phyloP scores from a whole-genome alignment of 64 coral and sea anemone species.

The Anthopleura sola region DNA sequence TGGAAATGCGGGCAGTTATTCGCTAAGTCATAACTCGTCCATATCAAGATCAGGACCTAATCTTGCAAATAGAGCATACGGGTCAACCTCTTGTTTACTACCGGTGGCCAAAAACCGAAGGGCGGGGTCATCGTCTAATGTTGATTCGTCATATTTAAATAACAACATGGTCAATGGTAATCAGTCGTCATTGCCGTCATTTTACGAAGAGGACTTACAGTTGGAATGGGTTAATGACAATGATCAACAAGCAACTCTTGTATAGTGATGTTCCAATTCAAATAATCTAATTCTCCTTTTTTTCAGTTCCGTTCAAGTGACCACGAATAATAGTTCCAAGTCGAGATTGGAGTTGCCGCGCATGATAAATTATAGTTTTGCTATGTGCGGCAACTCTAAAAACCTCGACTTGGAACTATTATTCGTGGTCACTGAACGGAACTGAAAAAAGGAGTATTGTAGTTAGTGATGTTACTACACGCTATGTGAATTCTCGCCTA shows the following conservation, averaged over 20 bases:
- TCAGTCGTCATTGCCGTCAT: conserved; percentile 25
- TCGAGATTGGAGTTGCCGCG: too few relatives aligned
- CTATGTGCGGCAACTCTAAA: too few relatives aligned
- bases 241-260: conserved; percentile 59
- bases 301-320: too few relatives aligned
- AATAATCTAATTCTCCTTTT: conserved; percentile 30
- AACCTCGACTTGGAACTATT: too few relatives aligned
- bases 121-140: conserved; percentile 35
- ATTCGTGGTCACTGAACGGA: too few relatives aligned
- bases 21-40: conserved; percentile 36
- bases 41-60: conserved; percentile 48
- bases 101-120: conserved; percentile 32
- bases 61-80: conserved; percentile 47
- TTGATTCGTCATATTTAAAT: conserved; percentile 38
- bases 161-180: conserved; percentile 49
- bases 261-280: conserved; percentile 26
- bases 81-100: conserved; percentile 56
- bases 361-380: too few relatives aligned
- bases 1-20: conserved; percentile 75
- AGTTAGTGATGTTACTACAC: background rate
- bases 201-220: conserved; percentile 59
- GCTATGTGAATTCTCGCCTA: background rate
- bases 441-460: too few relatives aligned
- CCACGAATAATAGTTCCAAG: too few relatives aligned
- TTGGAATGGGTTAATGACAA: conserved; percentile 60